Conservation (phyloP, 2,113 vertebrate genomes). For the Scytalopus superciliaris region DNA sequence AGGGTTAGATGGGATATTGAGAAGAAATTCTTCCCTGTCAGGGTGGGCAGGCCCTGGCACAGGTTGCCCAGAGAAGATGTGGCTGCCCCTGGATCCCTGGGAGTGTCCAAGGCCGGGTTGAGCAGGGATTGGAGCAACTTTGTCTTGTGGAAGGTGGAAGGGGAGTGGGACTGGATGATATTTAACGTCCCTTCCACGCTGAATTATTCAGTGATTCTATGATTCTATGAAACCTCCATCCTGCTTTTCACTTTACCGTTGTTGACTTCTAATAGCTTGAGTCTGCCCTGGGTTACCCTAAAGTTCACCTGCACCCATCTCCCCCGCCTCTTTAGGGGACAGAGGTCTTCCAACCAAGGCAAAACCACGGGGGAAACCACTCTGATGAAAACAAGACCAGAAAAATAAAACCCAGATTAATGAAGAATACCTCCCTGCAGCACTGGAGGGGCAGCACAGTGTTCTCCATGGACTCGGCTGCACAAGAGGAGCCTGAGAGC, state of each 20-base stretch:
- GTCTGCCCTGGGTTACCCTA: not conserved
- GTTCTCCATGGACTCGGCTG: not conserved
- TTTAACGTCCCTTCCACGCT: not conserved
- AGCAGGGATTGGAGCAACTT: accelerated
- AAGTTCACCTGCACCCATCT: not conserved
- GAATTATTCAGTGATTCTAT: not conserved
- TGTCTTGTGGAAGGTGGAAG: accelerated
- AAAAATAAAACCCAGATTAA: not conserved
- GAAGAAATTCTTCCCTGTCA: accelerated
- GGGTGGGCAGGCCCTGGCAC: not conserved
- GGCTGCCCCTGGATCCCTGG: not conserved
- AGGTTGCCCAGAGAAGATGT: not conserved
- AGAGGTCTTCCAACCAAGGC: not conserved
- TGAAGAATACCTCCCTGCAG: not conserved
- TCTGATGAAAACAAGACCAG: not conserved
- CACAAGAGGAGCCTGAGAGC: not conserved
- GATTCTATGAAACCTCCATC: not conserved
- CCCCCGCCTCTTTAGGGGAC: not conserved
- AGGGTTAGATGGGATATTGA: accelerated
- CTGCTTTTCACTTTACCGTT: not conserved
- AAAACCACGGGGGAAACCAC: not conserved
- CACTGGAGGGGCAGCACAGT: not conserved
- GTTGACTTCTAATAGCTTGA: not conserved
- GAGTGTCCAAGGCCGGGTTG: not conserved
- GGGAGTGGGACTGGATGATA: accelerated